Percentiles rank a stretch among this genome's conserved stretches.
These are phyloP conservation scores for Caenorhabditis sp. DNA, from an alignment of 2,888 invertebrate species.

Conservation along the genomic window DNA sequence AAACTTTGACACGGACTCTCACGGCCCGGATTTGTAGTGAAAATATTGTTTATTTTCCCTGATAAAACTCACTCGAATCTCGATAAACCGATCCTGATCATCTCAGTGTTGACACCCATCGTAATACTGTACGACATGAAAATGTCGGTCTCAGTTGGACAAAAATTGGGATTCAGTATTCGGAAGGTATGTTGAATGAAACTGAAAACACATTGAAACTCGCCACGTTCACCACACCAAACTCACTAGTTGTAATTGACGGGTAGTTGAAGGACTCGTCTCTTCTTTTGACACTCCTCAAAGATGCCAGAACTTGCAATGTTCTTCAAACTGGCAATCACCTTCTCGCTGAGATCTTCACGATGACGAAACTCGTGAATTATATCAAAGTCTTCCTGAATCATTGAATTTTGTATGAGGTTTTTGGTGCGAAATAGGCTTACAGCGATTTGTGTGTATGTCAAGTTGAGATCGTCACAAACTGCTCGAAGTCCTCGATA, in stretches of 20 bases:
- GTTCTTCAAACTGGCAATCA: slow-evolving; percentile 12
- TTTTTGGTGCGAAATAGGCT: background rate
- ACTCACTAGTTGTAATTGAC: slow-evolving; percentile 43
- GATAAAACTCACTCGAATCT: slow-evolving; percentile 46
- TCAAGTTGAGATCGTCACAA: slow-evolving; percentile 10
- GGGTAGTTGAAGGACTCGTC: slow-evolving; percentile 31
- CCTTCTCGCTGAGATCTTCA: slow-evolving; percentile 22
- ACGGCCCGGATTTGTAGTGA: background rate
- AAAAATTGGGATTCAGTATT: slow-evolving; percentile 29
- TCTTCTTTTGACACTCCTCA: slow-evolving; percentile 31
- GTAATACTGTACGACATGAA: slow-evolving; percentile 46
- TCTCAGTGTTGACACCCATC: slow-evolving; percentile 31
- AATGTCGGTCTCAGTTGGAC: slow-evolving; percentile 51
- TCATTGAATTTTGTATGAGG: too few species aligned
- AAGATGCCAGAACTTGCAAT: slow-evolving; percentile 27
- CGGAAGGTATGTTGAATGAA: slow-evolving; percentile 32
- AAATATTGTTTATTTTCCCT: too few species aligned
- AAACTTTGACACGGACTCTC: too few species aligned
- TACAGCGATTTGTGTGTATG: slow-evolving; percentile 4
- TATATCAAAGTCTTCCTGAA: slow-evolving; percentile 22
- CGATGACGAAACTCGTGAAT: slow-evolving; percentile 35
- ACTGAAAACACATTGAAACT: slow-evolving; percentile 42
- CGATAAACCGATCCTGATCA: slow-evolving; percentile 20
- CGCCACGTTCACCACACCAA: background rate
- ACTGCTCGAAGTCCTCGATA: slow-evolving; percentile 20